A percentile compares a stretch with the other conserved stretches of the same genome.
Conservation (phyloP, 2,888 invertebrate genomes). For the Lathronympha strigana region DNA sequence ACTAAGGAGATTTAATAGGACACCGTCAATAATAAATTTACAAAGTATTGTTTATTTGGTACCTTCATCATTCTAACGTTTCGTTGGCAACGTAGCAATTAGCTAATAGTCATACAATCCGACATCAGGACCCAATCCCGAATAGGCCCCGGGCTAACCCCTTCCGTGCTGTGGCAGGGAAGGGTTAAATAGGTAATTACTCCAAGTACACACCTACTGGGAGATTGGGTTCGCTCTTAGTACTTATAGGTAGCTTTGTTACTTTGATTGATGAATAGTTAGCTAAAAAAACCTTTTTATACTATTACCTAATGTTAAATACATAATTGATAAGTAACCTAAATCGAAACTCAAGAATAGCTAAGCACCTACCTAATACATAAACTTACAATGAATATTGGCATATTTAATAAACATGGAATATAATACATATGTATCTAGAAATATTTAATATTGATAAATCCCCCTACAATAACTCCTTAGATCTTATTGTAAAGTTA, state of each 20-base stretch:
- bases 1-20: neutral
- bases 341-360: too few species aligned
- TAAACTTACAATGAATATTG: too few species aligned
- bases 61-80: constrained; percentile 16
- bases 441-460: too few species aligned
- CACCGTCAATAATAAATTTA: neutral
- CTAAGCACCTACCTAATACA: too few species aligned
- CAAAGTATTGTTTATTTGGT: neutral
- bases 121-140: constrained; percentile 15
- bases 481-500: too few species aligned
- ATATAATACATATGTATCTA: too few species aligned
- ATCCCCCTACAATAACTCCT: too few species aligned
- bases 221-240: constrained; percentile 30
- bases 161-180: constrained; percentile 17
- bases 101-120: constrained; percentile 41
- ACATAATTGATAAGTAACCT: neutral
- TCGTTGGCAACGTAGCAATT: constrained; percentile 36
- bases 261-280: neutral
- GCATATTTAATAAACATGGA: too few species aligned
- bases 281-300: neutral
- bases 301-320: neutral
- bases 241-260: neutral
- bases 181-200: constrained; percentile 31
- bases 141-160: constrained; percentile 34
- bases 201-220: constrained; percentile 15